phyloP scores from a whole-genome alignment of 2,113 vertebrate genomes.

The Sturnira hondurensis region DNA sequence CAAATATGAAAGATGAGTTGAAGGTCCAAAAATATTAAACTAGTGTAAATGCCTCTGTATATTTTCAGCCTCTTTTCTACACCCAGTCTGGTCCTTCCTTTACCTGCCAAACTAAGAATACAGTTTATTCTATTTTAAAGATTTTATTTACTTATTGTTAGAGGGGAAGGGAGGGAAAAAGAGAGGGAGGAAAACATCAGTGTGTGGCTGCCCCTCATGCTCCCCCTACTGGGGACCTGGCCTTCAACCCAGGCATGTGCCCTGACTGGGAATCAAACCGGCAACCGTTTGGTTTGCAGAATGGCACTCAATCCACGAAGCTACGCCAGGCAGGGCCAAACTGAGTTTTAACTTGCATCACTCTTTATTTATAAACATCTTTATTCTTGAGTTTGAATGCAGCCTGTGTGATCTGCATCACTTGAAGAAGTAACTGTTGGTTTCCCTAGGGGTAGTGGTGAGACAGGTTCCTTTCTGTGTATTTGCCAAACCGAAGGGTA shows the following conservation, averaged over 20 bases:
- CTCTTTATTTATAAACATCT: constrained; percentile 4
- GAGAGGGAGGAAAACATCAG: too few species aligned
- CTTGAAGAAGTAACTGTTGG: background rate
- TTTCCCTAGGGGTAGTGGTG: background rate
- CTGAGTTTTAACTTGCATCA: background rate
- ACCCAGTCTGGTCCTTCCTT: background rate
- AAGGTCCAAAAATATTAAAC: background rate
- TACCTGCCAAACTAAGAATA: background rate
- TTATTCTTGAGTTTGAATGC: background rate
- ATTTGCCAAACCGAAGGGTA: background rate
- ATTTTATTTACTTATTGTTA: too few species aligned
- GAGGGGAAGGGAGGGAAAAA: too few species aligned
- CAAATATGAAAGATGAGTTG: background rate
- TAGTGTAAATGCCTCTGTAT: background rate
- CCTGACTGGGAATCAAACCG: too few species aligned
- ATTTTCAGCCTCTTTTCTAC: background rate
- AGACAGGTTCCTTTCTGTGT: background rate
- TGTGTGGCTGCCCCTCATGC: too few species aligned
- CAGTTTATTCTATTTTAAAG: background rate
- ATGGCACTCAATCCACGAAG: too few species aligned
- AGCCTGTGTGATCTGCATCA: background rate
- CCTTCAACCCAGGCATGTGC: too few species aligned
- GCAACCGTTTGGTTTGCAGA: too few species aligned
- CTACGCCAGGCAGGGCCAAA: background rate
- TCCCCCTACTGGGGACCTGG: too few species aligned